Evolutionary conservation across 2,113 vertebrate genomes (phyloP).

Genomic region (Coreoperca whiteheadi): DNA sequence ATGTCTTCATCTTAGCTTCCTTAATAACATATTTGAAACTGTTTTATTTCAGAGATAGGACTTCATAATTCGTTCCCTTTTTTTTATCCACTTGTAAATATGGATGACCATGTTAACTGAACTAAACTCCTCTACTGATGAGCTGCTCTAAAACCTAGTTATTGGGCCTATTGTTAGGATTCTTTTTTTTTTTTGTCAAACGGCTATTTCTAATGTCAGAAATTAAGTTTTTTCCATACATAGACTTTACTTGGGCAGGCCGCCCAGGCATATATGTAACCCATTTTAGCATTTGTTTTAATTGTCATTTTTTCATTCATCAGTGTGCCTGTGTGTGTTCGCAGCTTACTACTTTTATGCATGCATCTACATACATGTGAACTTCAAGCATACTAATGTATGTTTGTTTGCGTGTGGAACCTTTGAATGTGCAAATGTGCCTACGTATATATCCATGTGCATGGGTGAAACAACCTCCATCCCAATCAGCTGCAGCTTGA

Average conservation of each 20-base stretch:
- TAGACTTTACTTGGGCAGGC: not conserved
- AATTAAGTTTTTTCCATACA: not conserved
- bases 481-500: slow-evolving; percentile 59
- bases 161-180: too few species aligned
- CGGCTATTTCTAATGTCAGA: not conserved
- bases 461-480: slow-evolving; percentile 32
- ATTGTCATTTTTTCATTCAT: too few species aligned
- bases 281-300: not conserved
- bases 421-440: slow-evolving; percentile 1
- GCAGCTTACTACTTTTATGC: not conserved
- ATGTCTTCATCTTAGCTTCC: not conserved
- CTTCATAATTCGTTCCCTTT: too few species aligned
- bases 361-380: not conserved
- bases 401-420: not conserved
- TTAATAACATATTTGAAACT: too few species aligned
- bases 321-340: not conserved
- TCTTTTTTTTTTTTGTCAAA: not conserved
- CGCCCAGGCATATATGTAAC: too few species aligned
- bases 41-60: too few species aligned
- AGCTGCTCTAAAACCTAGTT: not conserved
- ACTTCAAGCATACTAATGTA: not conserved
- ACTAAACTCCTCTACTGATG: not conserved
- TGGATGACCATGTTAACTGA: not conserved
- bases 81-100: too few species aligned
- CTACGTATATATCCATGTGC: slow-evolving; percentile 12